phyloP scores from a whole-genome alignment of 2,113 vertebrate species.

The Leucopsar rothschildi region DNA sequence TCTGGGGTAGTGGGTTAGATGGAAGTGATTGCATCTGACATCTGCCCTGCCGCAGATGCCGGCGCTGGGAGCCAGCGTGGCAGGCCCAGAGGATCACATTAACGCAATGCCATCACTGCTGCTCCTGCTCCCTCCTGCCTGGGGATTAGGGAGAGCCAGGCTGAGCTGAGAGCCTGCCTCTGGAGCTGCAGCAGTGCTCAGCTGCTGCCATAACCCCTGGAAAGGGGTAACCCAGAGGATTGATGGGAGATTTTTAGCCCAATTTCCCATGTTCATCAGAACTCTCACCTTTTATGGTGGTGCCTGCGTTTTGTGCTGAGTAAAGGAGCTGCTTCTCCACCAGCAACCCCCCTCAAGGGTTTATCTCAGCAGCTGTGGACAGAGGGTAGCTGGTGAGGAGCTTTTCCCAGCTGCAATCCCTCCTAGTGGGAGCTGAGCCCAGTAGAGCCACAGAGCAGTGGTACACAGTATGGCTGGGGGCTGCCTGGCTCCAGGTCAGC shows the following conservation, averaged over 20 bases:
- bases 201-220: background rate
- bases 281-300: background rate
- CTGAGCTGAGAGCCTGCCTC: rapidly evolving
- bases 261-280: background rate
- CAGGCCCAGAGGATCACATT: background rate
- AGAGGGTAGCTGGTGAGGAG: rapidly evolving
- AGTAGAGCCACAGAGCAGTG: rapidly evolving
- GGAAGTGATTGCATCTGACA: constrained; percentile 33
- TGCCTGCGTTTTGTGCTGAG: background rate
- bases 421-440: background rate
- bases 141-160: background rate
- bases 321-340: background rate
- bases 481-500: background rate
- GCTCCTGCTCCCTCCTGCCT: background rate
- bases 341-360: background rate
- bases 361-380: background rate
- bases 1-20: constrained; percentile 58
- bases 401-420: background rate
- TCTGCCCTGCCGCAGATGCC: constrained; percentile 34
- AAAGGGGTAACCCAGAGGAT: background rate
- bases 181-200: rapidly evolving
- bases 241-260: background rate
- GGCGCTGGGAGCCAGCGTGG: background rate
- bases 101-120: background rate
- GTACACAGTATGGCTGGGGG: rapidly evolving